phyloP scores from a whole-genome alignment of 2,888 invertebrate species.

The Physocephala rufipes region DNA sequence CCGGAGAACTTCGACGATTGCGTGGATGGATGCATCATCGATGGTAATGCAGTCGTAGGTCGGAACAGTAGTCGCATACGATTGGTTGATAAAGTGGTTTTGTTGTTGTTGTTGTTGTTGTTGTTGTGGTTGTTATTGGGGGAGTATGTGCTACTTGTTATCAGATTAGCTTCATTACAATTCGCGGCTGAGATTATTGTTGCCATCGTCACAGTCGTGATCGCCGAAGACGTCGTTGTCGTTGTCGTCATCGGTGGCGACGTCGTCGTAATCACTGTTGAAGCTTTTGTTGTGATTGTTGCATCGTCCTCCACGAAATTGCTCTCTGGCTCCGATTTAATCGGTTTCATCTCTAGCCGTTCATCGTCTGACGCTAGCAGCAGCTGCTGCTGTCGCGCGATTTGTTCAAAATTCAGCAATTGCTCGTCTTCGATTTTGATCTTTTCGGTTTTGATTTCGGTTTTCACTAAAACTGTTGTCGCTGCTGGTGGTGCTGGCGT shows the following conservation, averaged over 20 bases:
- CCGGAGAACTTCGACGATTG: conserved; percentile 5
- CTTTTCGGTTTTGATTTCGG: conserved; percentile 64
- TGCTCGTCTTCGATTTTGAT: conserved; percentile 63
- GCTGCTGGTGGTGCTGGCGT: conserved; percentile 20
- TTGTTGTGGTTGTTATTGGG: conserved; percentile 11
- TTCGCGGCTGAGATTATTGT: conserved; percentile 8
- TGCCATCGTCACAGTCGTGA: too few relatives aligned
- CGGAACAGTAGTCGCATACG: conserved; percentile 24
- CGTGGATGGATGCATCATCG: too few relatives aligned
- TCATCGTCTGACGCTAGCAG: conserved; percentile 41
- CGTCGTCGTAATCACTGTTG: not conserved
- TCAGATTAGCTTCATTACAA: not conserved
- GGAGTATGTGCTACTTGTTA: not conserved
- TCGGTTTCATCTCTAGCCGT: conserved; percentile 58
- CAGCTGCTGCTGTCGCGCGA: conserved; percentile 35
- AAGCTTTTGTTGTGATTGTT: not conserved
- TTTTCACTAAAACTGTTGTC: conserved; percentile 50
- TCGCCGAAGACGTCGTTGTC: not conserved
- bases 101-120: conserved; percentile 15
- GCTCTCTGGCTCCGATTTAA: conserved; percentile 57
- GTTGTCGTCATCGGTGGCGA: conserved; percentile 28
- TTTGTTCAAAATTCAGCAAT: conserved; percentile 41
- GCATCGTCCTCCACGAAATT: not conserved
- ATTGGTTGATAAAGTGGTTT: not conserved
- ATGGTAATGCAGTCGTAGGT: conserved; percentile 45